Conservation (phyloP, 2,888 invertebrate genomes). For the Andrena chrysosceles region DNA sequence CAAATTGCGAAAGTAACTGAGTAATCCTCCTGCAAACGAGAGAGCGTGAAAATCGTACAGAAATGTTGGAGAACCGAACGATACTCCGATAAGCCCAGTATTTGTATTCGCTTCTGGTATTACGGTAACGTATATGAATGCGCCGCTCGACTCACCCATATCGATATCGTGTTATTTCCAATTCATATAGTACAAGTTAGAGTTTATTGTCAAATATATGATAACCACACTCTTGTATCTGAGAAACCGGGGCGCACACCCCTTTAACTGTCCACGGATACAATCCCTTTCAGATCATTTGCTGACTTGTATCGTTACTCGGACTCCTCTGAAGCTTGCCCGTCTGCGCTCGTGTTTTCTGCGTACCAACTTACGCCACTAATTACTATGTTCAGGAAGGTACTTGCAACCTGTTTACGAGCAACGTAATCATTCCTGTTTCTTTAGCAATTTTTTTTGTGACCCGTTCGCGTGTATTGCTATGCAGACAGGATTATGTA, state of each 20-base stretch:
- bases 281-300: conserved; percentile 55
- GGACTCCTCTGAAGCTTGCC: conserved; percentile 57
- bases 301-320: conserved; percentile 61
- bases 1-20: conserved; percentile 98
- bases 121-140: conserved; percentile 16
- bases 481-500: no score
- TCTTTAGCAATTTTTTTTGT: neutral
- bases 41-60: conserved; percentile 33
- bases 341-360: conserved; percentile 25
- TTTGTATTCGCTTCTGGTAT: conserved; percentile 40
- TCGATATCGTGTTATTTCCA: conserved; percentile 69
- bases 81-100: conserved; percentile 15
- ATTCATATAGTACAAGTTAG: conserved; percentile 74
- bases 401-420: neutral
- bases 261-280: conserved; percentile 60
- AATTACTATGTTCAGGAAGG: conserved; percentile 27
- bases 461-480: no score
- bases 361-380: conserved; percentile 23
- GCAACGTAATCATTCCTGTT: neutral
- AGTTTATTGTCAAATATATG: conserved; percentile 70
- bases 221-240: conserved; percentile 62
- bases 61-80: neutral
- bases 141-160: conserved; percentile 75
- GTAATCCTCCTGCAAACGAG: conserved; percentile 92
- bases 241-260: conserved; percentile 71